A percentile compares a stretch with the other conserved stretches of the same genome.
Evolutionary conservation across 1,140 invertebrate species (phyloP).

Genomic region (Pinna nobilis): DNA sequence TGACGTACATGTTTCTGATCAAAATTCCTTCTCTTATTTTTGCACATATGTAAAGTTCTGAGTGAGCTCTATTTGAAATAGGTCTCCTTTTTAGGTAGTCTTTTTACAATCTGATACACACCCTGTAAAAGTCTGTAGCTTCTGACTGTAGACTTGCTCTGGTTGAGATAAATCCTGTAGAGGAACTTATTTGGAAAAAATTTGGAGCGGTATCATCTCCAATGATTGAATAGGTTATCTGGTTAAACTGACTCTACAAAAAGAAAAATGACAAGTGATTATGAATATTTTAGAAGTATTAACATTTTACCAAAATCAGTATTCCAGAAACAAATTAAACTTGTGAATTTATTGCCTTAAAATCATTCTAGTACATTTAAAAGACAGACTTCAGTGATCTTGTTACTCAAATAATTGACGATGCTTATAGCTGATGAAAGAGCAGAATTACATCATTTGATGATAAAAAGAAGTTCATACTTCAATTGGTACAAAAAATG

Average conservation of each 20-base stretch:
- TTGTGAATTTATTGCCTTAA: no score
- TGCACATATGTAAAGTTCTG: neutral
- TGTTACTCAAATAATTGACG: no score
- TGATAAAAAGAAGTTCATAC: no score
- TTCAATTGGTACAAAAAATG: no score
- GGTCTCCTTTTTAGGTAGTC: neutral
- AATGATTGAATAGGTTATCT: constrained; percentile 48
- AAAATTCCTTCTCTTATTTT: no score
- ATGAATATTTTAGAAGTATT: neutral
- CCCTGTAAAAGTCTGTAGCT: constrained; percentile 23
- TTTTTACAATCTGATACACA: neutral
- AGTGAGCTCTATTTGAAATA: neutral
- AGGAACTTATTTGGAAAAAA: constrained; percentile 43
- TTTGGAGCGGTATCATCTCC: constrained; percentile 50
- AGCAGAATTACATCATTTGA: no score
- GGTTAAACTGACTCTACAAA: constrained; percentile 48
- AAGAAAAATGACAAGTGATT: neutral
- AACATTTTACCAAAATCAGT: neutral
- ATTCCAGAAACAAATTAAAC: no score
- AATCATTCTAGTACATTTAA: no score
- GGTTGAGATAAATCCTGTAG: constrained; percentile 23
- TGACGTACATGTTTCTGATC: no score
- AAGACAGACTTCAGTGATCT: no score
- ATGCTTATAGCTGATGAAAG: no score
- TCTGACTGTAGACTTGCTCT: constrained; percentile 28